Conservation (phyloP, 2,888 invertebrate genomes). For the Dynastes tityus region DNA sequence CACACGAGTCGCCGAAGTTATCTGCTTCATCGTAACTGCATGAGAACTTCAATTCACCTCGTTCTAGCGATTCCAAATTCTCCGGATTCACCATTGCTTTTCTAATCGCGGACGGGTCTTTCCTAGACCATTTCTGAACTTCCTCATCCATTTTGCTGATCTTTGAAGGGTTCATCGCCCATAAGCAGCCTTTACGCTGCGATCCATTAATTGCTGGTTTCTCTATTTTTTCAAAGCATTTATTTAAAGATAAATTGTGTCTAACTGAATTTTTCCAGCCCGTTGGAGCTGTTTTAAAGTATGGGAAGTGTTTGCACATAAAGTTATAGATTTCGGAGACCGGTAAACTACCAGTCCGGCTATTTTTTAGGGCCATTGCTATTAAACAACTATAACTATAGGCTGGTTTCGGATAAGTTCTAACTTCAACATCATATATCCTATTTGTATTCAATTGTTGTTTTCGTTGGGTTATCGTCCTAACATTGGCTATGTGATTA, state of each 20-base stretch:
- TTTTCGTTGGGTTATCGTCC: constrained; percentile 56
- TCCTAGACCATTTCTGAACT: constrained; percentile 97
- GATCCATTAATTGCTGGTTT: constrained; percentile 91
- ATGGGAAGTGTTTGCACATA: constrained; percentile 99
- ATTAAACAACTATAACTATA: constrained; percentile 99
- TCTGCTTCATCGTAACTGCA: constrained; percentile 70
- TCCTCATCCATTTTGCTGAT: constrained; percentile 98
- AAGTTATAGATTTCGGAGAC: constrained; percentile 99
- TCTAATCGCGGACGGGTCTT: constrained; percentile 93
- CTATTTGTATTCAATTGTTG: constrained; percentile 57
- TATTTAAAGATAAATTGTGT: constrained; percentile 97
- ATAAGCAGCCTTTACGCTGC: constrained; percentile 91
- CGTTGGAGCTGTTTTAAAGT: constrained; percentile 97
- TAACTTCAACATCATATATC: constrained; percentile 71
- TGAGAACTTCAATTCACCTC: constrained; percentile 91
- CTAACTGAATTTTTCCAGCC: constrained; percentile 99
- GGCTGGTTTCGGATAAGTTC: constrained; percentile 93
- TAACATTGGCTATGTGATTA: constrained; percentile 56
- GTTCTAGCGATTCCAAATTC: constrained; percentile 85
- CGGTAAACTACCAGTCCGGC: constrained; percentile 92
- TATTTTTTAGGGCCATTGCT: constrained; percentile 98
- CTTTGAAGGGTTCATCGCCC: constrained; percentile 97
- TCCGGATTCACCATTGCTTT: constrained; percentile 96
- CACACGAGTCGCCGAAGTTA: constrained; percentile 73
- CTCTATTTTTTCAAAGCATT: constrained; percentile 98